Evolutionary conservation across 2,797 vertebrate genomes (phyloP).

Genomic region (Halcyon smyrnensis): DNA sequence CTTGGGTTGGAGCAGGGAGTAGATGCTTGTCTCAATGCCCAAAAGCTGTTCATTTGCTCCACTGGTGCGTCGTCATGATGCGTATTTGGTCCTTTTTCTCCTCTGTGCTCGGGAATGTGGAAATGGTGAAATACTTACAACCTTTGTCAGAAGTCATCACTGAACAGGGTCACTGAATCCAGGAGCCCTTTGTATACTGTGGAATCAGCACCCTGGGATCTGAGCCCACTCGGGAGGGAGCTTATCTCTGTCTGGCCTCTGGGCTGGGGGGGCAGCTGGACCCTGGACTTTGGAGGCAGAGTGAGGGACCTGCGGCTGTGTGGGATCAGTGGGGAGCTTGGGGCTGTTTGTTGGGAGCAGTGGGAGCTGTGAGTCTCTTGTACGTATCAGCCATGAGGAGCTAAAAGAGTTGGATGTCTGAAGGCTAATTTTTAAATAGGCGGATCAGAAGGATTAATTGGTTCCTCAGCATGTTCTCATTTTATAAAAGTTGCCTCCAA

Average conservation of each 20-base stretch:
- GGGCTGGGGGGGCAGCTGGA: too few relatives aligned
- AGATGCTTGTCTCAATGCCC: neutral
- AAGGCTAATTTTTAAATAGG: neutral
- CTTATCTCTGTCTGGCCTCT: neutral
- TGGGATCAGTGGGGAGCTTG: neutral
- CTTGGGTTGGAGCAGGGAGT: neutral
- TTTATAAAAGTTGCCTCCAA: slow-evolving; percentile 12
- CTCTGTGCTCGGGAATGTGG: neutral
- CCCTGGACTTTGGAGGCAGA: neutral
- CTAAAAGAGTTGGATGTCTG: neutral
- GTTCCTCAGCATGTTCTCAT: neutral
- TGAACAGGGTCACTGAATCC: neutral
- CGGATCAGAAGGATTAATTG: slow-evolving; percentile 15
- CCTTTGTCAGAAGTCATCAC: neutral
- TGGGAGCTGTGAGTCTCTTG: neutral
- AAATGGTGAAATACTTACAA: neutral
- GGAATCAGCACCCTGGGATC: neutral
- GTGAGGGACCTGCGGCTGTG: neutral
- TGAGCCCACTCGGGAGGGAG: neutral
- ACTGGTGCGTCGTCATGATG: neutral
- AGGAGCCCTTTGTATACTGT: neutral
- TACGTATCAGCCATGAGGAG: neutral
- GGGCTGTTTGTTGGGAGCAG: neutral
- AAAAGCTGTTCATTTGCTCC: neutral
- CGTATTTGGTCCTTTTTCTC: neutral